Percentiles rank a stretch among this genome's conserved stretches.
Conservation (phyloP, 2,113 vertebrate genomes). For the Calonectris borealis region DNA sequence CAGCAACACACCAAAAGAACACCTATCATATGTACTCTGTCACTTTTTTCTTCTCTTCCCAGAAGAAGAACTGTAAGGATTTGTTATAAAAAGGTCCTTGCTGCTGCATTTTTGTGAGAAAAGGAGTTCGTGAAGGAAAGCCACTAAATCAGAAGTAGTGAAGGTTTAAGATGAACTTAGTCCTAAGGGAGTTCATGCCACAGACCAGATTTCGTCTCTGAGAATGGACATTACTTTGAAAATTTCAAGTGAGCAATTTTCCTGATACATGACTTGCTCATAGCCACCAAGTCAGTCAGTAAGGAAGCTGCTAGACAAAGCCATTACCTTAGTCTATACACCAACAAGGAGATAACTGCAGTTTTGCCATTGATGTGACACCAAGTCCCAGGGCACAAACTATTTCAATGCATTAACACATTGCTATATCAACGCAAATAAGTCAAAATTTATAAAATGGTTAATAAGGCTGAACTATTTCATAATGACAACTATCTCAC, state of each 20-base stretch:
- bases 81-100: not conserved
- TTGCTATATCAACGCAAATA: not conserved
- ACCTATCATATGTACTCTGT: not conserved
- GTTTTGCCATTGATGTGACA: not conserved
- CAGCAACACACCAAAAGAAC: not conserved
- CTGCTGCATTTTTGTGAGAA: not conserved
- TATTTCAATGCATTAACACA: not conserved
- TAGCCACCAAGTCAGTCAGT: not conserved
- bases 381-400: not conserved
- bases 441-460: not conserved
- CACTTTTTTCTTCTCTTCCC: not conserved
- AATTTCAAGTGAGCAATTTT: not conserved
- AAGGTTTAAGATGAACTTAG: not conserved
- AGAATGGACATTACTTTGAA: not conserved
- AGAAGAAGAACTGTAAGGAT: not conserved
- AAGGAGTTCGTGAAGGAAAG: not conserved
- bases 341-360: not conserved
- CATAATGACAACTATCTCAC: not conserved
- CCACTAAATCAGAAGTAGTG: not conserved
- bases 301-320: not conserved
- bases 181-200: not conserved
- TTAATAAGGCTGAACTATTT: not conserved
- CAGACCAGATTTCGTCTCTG: not conserved
- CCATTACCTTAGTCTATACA: not conserved
- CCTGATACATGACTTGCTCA: accelerated